A percentile compares a stretch with the other conserved stretches of the same genome.
phyloP scores from a whole-genome alignment of 2,888 invertebrate genomes.

The Nomada ferruginata region DNA sequence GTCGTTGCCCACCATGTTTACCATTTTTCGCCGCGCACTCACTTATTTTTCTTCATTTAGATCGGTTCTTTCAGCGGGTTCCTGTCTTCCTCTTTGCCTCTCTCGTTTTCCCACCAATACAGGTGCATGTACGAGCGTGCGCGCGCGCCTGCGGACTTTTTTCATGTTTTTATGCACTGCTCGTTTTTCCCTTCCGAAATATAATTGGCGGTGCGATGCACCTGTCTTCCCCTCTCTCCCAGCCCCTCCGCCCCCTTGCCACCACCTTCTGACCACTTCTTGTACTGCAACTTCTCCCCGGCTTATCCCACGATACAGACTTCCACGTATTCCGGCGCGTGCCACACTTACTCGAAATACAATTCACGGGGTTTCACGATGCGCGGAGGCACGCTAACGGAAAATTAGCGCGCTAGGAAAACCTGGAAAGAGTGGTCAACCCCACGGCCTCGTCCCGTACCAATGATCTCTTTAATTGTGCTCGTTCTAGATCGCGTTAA shows the following conservation, averaged over 20 bases:
- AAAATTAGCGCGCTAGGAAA: slow-evolving; percentile 40
- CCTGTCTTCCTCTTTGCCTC: slow-evolving; percentile 38
- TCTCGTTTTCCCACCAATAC: slow-evolving; percentile 48
- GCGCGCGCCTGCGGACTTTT: slow-evolving; percentile 71
- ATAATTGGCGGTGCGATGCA: slow-evolving; percentile 84
- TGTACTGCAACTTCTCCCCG: slow-evolving; percentile 60
- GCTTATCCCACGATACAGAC: slow-evolving; percentile 61
- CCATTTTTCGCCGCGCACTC: slow-evolving; percentile 31
- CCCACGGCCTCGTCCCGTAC: neutral
- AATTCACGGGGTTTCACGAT: slow-evolving; percentile 21
- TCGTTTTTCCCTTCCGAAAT: slow-evolving; percentile 80
- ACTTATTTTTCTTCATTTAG: slow-evolving; percentile 50
- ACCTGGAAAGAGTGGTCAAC: slow-evolving; percentile 5
- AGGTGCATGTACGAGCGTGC: slow-evolving; percentile 43
- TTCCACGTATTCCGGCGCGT: slow-evolving; percentile 73
- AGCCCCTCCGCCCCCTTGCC: slow-evolving; percentile 51
- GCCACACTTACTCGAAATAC: slow-evolving; percentile 64
- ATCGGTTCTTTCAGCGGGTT: slow-evolving; percentile 45
- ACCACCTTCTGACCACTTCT: slow-evolving; percentile 61
- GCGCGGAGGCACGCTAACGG: slow-evolving; percentile 42
- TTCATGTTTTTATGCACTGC: slow-evolving; percentile 73
- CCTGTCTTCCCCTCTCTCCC: slow-evolving; percentile 80
- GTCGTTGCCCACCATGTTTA: slow-evolving; percentile 24
- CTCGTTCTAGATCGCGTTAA: neutral
- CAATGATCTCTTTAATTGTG: neutral